A percentile compares a stretch with the other conserved stretches of the same genome.
phyloP scores from a whole-genome alignment of 2,113 vertebrate species.

The Alligator sinensis region DNA sequence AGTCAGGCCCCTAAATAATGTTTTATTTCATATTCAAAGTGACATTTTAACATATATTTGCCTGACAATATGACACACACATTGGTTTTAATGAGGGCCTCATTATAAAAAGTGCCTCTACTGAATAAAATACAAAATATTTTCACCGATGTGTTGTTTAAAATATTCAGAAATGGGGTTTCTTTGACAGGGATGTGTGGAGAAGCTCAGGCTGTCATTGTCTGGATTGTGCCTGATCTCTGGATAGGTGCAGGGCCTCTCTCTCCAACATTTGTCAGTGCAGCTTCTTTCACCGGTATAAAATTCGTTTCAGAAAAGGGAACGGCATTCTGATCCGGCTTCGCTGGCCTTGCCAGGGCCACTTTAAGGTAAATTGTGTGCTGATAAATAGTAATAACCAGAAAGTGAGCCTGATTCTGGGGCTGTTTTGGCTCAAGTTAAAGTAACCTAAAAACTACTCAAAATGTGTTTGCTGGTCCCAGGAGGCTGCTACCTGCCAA shows the following conservation, averaged over 20 bases:
- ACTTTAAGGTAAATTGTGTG: neutral
- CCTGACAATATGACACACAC: constrained; percentile 74
- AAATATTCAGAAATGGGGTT: constrained; percentile 55
- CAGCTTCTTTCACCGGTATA: neutral
- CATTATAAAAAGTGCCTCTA: constrained; percentile 64
- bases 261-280: neutral
- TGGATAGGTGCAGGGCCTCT: neutral
- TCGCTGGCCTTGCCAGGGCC: neutral
- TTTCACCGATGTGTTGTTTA: constrained; percentile 70
- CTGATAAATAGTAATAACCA: rapidly evolving
- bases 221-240: neutral
- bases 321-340: rapidly evolving
- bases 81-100: constrained; percentile 72
- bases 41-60: constrained; percentile 78
- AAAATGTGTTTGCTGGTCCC: neutral
- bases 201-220: neutral
- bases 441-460: neutral
- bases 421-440: neutral
- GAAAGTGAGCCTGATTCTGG: neutral
- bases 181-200: constrained; percentile 37
- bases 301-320: neutral
- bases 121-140: constrained; percentile 76
- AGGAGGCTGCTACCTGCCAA: rapidly evolving
- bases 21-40: constrained; percentile 71
- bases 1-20: constrained; percentile 66